Conservation (phyloP, 1,140 invertebrate genomes). For the Drosophila micromelanica region DNA sequence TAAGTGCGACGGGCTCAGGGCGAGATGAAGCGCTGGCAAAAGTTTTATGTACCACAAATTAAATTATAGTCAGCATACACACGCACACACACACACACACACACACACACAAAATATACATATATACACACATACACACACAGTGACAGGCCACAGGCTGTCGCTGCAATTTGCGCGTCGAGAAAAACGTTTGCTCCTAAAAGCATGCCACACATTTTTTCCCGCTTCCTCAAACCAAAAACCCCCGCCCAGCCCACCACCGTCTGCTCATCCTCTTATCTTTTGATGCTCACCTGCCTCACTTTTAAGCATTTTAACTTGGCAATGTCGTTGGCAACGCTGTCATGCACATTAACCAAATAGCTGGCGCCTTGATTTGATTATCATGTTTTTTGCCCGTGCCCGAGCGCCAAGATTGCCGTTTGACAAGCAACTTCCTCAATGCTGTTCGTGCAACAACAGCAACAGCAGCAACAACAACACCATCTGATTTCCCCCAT, state of each 20-base stretch:
- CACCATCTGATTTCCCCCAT: conserved; percentile 24
- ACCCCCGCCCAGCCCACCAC: background rate
- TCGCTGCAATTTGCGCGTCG: conserved; percentile 75
- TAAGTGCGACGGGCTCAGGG: conserved; percentile 26
- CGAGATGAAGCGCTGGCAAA: conserved; percentile 72
- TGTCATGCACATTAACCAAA: conserved; percentile 82
- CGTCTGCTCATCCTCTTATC: conserved; percentile 54
- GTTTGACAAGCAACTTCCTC: conserved; percentile 77
- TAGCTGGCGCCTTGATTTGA: conserved; percentile 82
- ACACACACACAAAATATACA: conserved; percentile 17
- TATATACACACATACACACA: conserved; percentile 27
- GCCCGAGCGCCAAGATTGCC: conserved; percentile 46
- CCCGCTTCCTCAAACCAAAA: conserved; percentile 3
- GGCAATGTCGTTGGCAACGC: conserved; percentile 38
- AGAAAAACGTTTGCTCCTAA: conserved; percentile 65
- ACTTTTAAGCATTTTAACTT: conserved; percentile 35
- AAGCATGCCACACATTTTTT: conserved; percentile 69
- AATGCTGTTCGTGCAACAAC: conserved; percentile 26
- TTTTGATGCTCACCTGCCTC: conserved; percentile 61
- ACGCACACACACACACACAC: conserved; percentile 24
- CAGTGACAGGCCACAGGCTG: conserved; percentile 58
- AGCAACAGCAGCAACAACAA: background rate
- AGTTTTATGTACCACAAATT: conserved; percentile 81
- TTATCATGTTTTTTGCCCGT: conserved; percentile 61
- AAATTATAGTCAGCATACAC: conserved; percentile 69